Conservation (phyloP, 2,888 invertebrate genomes). For the Erpobdella octoculata region DNA sequence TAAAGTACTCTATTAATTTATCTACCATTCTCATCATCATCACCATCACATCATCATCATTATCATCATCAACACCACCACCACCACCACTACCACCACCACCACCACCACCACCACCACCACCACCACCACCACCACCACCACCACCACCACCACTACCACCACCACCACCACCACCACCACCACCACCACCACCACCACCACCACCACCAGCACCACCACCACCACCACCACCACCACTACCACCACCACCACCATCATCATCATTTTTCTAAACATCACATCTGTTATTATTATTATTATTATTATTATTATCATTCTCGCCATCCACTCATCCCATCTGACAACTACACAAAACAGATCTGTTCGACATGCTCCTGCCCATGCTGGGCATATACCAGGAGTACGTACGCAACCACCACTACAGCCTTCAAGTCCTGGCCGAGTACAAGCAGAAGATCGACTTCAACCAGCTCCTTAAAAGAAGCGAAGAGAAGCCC, state of each 20-base stretch:
- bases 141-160: not conserved
- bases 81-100: no score
- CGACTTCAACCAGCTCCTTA: slow-evolving; percentile 68
- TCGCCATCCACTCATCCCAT: not conserved
- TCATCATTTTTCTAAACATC: not conserved
- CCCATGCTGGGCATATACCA: slow-evolving; percentile 90
- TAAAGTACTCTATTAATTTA: not conserved
- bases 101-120: no score
- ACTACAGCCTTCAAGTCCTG: slow-evolving; percentile 77
- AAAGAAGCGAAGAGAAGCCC: slow-evolving; percentile 74
- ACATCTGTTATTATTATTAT: slow-evolving; percentile 11
- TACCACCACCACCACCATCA: not conserved
- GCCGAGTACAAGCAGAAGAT: slow-evolving; percentile 83
- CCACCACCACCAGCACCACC: not conserved
- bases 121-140: not conserved
- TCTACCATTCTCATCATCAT: no score
- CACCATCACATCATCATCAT: no score
- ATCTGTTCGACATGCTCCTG: slow-evolving; percentile 84
- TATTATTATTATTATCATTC: not conserved
- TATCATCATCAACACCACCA: no score
- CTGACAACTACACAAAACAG: slow-evolving; percentile 60
- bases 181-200: slow-evolving; percentile 18
- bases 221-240: not conserved
- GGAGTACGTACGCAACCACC: slow-evolving; percentile 86
- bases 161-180: not conserved